Base-by-base conservation (phyloP, 2,797 vertebrate species). In the Eleutherodactylus coqui region DNA sequence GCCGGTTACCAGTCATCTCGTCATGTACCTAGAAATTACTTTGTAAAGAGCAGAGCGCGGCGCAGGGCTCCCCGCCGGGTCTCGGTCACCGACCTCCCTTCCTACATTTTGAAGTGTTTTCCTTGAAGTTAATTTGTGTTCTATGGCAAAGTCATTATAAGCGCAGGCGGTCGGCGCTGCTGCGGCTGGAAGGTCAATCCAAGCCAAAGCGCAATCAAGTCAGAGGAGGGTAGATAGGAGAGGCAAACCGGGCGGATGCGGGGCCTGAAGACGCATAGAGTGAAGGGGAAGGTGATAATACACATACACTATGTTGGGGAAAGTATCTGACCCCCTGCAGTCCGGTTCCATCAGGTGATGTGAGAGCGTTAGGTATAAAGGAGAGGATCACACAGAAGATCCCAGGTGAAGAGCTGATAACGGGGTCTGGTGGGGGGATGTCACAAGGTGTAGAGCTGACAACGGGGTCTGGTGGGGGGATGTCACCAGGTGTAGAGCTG, bases 101-200 rank as follows among this genome's bases (percentile, higher is more conserved):
- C 34, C 43, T 29, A 27, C 19, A 9, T 19, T n/a, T 29, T 73
- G 41, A 73, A 32, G 85, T 82, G 85, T 86, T 86, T 86, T 51
- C 58, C 47, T 51, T 82, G 58, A 85, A 45, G 69, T 80, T 75
- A 75, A 75, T 80, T 80, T 62, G 77, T 36, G 60, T 73, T 75
- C 67, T 41, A 81, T 80, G 14, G 78, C 27, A 49, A 53, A 80
- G 84, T 75, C 77, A 75, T 75, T 80, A 73, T 36, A 60, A 53
- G 29, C 47, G 16, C 32, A 7, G 62, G 45, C 69, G 72, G 64
- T 27, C 29, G 3, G 43, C 9, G 60, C n/a, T 4, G 55, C 34
- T 11, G 36, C 60, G 4, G 3, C 10, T 9, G 38, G 17, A 47
- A 13, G 60, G 79, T 41, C 58, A 67, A 4, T 36, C 3, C 16